Percentiles rank a stretch among this genome's conserved stretches.
Conservation (phyloP, 2,888 invertebrate species). For the Diadegma fenestrale region DNA sequence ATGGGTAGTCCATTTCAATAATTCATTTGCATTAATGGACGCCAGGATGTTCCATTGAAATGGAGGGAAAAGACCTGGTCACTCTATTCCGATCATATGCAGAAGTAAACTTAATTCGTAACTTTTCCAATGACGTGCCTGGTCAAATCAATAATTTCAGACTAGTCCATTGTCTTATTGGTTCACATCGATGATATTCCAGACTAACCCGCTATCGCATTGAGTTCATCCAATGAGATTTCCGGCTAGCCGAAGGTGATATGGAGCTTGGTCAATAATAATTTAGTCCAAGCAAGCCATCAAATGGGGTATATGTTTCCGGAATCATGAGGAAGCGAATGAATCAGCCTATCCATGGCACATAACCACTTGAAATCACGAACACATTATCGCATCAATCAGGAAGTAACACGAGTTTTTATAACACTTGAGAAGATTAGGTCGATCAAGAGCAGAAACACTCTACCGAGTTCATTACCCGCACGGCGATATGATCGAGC, state of each 20-base stretch:
- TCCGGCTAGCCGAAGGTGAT: neutral
- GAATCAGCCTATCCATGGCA: neutral
- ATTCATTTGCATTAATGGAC: neutral
- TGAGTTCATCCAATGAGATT: neutral
- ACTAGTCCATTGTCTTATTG: neutral
- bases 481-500: neutral
- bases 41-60: neutral
- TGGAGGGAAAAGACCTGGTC: neutral
- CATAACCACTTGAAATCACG: constrained; percentile 4
- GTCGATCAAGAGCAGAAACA: neutral
- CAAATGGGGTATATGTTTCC: neutral
- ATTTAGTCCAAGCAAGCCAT: neutral
- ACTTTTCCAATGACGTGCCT: neutral
- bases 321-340: neutral
- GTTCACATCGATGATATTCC: neutral
- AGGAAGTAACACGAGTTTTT: neutral
- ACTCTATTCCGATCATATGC: neutral
- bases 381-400: constrained; percentile 4
- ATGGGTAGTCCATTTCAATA: neutral
- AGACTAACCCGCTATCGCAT: neutral
- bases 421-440: constrained; percentile 2
- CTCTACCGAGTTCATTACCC: neutral
- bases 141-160: neutral
- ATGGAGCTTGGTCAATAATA: neutral
- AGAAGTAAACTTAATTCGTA: neutral